phyloP scores from a whole-genome alignment of 1,140 invertebrate genomes.

The Coptotermes formosanus region DNA sequence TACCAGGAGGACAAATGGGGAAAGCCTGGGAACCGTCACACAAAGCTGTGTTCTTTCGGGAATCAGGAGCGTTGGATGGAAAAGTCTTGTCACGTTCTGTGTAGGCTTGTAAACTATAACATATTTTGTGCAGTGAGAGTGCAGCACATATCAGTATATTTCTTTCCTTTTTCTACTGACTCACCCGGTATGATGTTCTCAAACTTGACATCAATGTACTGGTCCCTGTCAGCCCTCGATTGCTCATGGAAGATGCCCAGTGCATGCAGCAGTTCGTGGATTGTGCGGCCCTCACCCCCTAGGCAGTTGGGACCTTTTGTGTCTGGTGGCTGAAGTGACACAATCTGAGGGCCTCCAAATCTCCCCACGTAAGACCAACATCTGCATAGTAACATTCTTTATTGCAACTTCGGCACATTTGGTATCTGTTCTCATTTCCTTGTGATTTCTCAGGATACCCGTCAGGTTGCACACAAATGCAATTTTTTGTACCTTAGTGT shows the following conservation, averaged over 20 bases:
- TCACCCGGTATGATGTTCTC: conserved; percentile 58
- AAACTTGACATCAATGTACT: conserved; percentile 56
- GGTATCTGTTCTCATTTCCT: background rate
- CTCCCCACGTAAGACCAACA: conserved; percentile 69
- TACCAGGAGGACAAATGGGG: too few species aligned
- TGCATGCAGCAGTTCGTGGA: conserved; percentile 68
- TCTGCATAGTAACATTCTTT: conserved; percentile 40
- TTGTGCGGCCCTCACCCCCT: conserved; percentile 57
- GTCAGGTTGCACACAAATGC: too few species aligned
- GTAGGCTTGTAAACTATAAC: too few species aligned
- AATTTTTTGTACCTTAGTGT: too few species aligned
- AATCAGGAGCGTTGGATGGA: too few species aligned
- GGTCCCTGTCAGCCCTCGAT: conserved; percentile 59
- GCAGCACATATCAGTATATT: too few species aligned
- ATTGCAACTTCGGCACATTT: background rate
- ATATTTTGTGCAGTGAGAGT: too few species aligned
- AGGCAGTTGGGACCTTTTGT: conserved; percentile 57
- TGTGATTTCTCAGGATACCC: too few species aligned
- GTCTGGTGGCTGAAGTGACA: conserved; percentile 64
- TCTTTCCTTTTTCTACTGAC: background rate
- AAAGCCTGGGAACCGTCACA: too few species aligned
- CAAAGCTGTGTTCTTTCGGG: too few species aligned
- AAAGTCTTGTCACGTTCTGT: too few species aligned
- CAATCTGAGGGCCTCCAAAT: conserved; percentile 62
- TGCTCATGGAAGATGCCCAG: conserved; percentile 67